Conservation (phyloP, 1,140 invertebrate genomes). For the Harpegnathos saltator region DNA sequence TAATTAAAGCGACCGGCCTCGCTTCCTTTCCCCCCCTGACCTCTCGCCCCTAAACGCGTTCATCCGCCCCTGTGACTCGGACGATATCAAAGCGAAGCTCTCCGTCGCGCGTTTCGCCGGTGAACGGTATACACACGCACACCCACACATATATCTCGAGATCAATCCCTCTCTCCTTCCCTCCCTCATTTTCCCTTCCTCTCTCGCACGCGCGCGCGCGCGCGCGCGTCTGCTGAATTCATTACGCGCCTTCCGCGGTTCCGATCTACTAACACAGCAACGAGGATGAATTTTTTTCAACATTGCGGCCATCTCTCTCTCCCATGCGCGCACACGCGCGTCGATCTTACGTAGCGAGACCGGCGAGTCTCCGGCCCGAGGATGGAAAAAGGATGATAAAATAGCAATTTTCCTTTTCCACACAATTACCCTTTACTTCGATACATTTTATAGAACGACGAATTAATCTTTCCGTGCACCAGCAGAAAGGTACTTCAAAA, state of each 20-base stretch:
- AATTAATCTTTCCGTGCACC: no score
- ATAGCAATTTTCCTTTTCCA: no score
- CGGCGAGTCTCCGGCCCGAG: no score
- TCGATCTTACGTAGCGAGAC: no score
- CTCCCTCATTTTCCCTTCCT: background rate
- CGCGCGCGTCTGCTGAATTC: no score
- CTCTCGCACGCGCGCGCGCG: no score
- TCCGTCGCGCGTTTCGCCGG: conserved; percentile 13
- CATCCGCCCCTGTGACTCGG: conserved; percentile 29
- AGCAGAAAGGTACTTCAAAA: no score
- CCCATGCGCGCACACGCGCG: no score
- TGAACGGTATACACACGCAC: background rate
- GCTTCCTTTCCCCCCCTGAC: conserved; percentile 66
- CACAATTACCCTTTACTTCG: no score
- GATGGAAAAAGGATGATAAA: no score
- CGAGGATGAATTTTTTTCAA: background rate
- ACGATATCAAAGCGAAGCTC: conserved; percentile 69
- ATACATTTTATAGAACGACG: no score
- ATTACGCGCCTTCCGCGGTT: conserved; percentile 9
- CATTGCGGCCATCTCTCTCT: background rate
- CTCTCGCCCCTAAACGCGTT: conserved; percentile 16
- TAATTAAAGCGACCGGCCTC: conserved; percentile 80
- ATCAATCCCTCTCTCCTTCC: conserved; percentile 21
- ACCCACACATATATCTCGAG: background rate
- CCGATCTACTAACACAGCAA: background rate